phyloP scores from a whole-genome alignment of 2,113 vertebrate genomes.

The Muntiacus reevesi region DNA sequence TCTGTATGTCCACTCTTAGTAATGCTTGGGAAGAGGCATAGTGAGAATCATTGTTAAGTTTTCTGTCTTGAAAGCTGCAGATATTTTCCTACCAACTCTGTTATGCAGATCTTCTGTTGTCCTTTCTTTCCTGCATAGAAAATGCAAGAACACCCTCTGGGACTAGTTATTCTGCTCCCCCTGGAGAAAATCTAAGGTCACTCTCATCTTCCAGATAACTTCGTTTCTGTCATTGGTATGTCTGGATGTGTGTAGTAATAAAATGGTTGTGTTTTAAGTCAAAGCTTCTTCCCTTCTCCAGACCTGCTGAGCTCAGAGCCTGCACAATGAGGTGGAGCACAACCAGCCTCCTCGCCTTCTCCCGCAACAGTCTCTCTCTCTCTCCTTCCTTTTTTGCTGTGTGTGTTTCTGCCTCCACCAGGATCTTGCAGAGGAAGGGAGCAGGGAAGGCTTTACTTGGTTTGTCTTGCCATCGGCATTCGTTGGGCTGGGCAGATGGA shows the following conservation, averaged over 20 bases:
- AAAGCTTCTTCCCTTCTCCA: neutral
- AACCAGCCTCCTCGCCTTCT: too few relatives aligned
- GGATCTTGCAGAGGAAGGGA: neutral
- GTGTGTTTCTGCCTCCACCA: neutral
- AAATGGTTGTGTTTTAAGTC: neutral
- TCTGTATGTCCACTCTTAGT: neutral
- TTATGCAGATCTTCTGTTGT: neutral
- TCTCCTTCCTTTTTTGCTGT: neutral
- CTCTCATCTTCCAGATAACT: neutral
- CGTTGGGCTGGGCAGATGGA: neutral
- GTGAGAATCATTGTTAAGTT: neutral
- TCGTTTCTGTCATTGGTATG: neutral
- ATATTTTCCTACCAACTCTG: neutral
- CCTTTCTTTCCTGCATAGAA: neutral
- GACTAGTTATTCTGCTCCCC: neutral
- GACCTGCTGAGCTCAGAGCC: neutral
- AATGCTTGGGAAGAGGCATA: neutral
- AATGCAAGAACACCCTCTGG: neutral
- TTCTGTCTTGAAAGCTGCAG: neutral
- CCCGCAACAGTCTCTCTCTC: neutral
- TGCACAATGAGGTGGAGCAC: rapidly evolving
- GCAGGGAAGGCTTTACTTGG: neutral
- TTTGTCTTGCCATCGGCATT: neutral
- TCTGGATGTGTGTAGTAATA: neutral
- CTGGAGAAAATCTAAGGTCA: neutral